Base-by-base conservation (phyloP, 2,888 invertebrate species). In the Oligia latruncula region DNA sequence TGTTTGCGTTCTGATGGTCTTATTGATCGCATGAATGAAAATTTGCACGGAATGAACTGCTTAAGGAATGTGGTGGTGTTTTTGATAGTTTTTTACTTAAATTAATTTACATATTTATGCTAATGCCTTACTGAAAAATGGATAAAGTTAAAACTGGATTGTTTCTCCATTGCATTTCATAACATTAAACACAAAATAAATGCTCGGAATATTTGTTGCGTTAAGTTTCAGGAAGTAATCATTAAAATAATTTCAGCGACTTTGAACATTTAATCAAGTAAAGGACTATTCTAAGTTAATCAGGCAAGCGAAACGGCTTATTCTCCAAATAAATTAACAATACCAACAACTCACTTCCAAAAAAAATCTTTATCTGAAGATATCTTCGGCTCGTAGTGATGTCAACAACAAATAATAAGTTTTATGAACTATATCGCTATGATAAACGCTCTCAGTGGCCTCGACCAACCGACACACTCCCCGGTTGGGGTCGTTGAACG, bases 401-500 rank as follows among this genome's bases (percentile, higher is more conserved):
- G 76, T 79, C 79, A 87, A 74, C 60, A 81, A 82, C 80, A 86
- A 86, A 90, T 86, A 78, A 81, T 82, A 82, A 79, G 67, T 83
- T 87, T 88, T 89, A 87, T 88, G 86, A 89, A 89, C 85, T 89
- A 87, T 86, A 93, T 93, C 88, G 90, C 87, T 91, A 94, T 95
- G 95, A 96, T 94, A 93, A 93, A 95, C 92, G 94, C 85, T 87
- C 83, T 83, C 90, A 81, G 74, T 84, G 96, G 94, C 96, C 96
- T 96, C 96, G 96, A 96, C 96, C 96, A 95, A 96, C 94, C 95
- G 95, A 96, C 96, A 96, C 94, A 96, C 95, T 96, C 93, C 93
- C 93, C 90, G 86, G 86, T 83, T 76, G 79, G 91, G 96, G 93
- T 95, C 95, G 91, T 92, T 92, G 96, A 93, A 95, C 96, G 90